Base-by-base conservation (phyloP, 1,140 invertebrate species). In the Andrena cerasifolii region DNA sequence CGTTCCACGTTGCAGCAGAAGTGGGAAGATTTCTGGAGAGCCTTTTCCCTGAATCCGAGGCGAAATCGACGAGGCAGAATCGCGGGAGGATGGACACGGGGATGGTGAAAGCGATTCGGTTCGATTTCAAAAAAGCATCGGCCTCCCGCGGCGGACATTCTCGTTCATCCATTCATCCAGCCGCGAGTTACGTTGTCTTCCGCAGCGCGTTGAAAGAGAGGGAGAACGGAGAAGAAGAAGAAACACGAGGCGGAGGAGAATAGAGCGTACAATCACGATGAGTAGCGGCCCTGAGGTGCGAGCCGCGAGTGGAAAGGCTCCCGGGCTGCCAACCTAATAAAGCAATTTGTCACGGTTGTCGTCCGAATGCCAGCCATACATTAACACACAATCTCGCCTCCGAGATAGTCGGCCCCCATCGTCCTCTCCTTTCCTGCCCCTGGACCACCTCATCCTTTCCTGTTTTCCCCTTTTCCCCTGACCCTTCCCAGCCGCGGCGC, bases 341-440 rank as follows among this genome's bases (percentile, higher is more conserved):
- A 92, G 90, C 90, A 91, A 91, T 92, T 92, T 92, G 90, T 91
- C 90, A 92, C 90, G 90, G 85, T 91, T 91, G 90, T 91, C 90
- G 89, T 90, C 90, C 89, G 85, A 91, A 91, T 91, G 89, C 90
- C 90, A 90, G 89, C 87, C 87, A 90, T 90, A 90, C 90, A 91
- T 91, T 91, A 91, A 91, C 89, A 90, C 90, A 90, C 89, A 91
- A 90, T 91, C 90, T 90, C 82, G 82, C 84, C 78, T 81, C 83
- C 76, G 83, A 84, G 83, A 89, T 83, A 86, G 76, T 82, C 84
- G 70, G 76, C 51, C 43, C 63, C 31, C 31, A 26, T 83, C 67
- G 70, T 78, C 81, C 49, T 81, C 61, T 56, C 78, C 70, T 58
- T 53, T 68, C 63, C 43, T 63, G 61, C 47, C 59, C 8, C 10